These are phyloP conservation scores for Tetramorium bicarinatum DNA, from an alignment of 2,888 invertebrate genomes.

Conservation along the genomic window DNA sequence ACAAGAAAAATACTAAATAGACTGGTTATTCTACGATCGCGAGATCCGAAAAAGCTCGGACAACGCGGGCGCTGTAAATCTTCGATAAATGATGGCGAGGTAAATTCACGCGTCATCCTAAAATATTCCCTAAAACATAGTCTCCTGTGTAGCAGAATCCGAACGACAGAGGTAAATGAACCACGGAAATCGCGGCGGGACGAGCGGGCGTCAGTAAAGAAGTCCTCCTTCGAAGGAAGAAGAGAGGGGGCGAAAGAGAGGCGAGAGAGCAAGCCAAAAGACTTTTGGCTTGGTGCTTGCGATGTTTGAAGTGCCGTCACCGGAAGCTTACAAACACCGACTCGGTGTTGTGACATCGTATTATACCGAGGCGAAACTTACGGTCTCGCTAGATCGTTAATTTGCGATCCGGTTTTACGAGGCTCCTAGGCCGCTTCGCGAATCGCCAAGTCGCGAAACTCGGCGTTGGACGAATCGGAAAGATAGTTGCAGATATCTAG, in stretches of 20 bases:
- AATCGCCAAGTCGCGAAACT: constrained; percentile 40
- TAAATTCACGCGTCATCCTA: constrained; percentile 37
- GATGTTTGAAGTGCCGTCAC: constrained; percentile 86
- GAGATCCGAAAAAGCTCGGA: background rate
- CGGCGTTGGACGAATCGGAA: background rate
- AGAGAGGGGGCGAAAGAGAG: constrained; percentile 14
- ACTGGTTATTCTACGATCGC: background rate
- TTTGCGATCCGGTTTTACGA: constrained; percentile 81
- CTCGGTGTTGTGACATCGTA: constrained; percentile 86
- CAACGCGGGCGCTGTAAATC: constrained; percentile 5
- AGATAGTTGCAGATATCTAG: background rate
- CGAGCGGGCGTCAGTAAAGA: constrained; percentile 11
- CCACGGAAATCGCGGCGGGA: constrained; percentile 24
- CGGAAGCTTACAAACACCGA: constrained; percentile 86
- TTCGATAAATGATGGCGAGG: constrained; percentile 34
- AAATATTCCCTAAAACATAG: constrained; percentile 50
- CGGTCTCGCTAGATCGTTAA: constrained; percentile 84
- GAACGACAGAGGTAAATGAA: constrained; percentile 65
- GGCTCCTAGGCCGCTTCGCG: constrained; percentile 61
- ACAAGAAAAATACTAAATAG: background rate
- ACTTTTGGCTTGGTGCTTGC: constrained; percentile 83
- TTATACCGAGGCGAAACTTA: constrained; percentile 85
- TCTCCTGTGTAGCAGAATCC: constrained; percentile 39
- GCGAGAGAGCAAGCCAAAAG: constrained; percentile 53
- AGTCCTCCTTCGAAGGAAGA: constrained; percentile 24